These are phyloP conservation scores for Acanthosepion pharaonis DNA, from an alignment of 2,888 invertebrate species.

Conservation along the genomic window DNA sequence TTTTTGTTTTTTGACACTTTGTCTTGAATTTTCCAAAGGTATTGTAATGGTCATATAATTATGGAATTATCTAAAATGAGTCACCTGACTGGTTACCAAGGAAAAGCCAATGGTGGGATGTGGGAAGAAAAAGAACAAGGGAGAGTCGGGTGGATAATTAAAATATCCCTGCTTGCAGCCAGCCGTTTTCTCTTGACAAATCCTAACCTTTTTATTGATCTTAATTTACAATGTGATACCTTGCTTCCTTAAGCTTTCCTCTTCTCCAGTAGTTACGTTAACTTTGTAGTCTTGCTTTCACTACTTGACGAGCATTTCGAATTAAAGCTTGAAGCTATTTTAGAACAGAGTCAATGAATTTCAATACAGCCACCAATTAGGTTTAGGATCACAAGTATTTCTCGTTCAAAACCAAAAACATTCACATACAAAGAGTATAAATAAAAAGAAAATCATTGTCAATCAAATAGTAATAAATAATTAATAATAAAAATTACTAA, in stretches of 20 bases:
- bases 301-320: not conserved
- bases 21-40: no score
- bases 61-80: not conserved
- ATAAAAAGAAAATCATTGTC: no score
- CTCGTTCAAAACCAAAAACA: not conserved
- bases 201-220: conserved; percentile 4
- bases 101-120: not conserved
- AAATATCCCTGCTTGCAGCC: not conserved
- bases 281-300: not conserved
- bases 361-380: not conserved
- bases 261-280: not conserved
- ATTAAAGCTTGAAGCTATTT: not conserved
- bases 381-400: not conserved
- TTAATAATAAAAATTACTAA: no score
- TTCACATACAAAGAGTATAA: no score
- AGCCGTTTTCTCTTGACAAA: not conserved
- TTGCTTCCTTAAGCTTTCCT: not conserved
- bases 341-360: not conserved
- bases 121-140: not conserved
- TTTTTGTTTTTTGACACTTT: not conserved
- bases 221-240: not conserved
- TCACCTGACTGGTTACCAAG: conserved; percentile 6
- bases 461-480: no score
- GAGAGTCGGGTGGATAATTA: not conserved
- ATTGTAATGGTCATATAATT: conserved; percentile 22